Evolutionary conservation across 2,113 vertebrate genomes (phyloP).

Genomic region (Tetraodon nigroviridis): DNA sequence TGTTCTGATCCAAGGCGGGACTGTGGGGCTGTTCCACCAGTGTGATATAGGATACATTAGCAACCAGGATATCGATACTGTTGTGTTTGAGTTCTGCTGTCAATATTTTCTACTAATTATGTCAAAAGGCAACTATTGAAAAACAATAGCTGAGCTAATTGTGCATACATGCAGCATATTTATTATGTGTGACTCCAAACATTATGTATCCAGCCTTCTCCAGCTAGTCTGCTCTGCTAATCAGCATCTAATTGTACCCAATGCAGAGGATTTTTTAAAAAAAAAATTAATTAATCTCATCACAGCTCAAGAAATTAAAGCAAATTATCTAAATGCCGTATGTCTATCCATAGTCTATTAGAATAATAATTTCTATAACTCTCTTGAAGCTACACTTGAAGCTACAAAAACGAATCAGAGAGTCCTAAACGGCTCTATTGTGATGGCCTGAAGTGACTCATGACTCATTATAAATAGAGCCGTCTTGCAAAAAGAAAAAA

Average conservation of each 20-base stretch:
- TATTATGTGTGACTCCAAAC: no score
- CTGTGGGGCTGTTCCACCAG: no score
- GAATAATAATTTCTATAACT: conserved; percentile 12
- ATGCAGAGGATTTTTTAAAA: background rate
- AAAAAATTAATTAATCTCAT: background rate
- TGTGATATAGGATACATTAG: no score
- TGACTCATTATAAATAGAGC: conserved; percentile 35
- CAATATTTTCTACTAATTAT: no score
- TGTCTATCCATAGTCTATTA: background rate
- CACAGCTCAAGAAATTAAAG: no score
- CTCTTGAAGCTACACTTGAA: conserved; percentile 2
- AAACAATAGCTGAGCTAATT: no score
- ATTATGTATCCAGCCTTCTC: no score
- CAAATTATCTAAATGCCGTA: background rate
- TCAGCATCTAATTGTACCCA: background rate
- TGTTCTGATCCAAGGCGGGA: no score
- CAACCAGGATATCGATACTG: no score
- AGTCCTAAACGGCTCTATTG: conserved; percentile 21
- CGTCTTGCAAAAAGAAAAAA: conserved; percentile 4
- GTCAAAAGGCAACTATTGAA: no score
- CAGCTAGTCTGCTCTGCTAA: background rate
- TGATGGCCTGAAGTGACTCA: conserved; percentile 29
- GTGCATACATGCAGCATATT: no score
- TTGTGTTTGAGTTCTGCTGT: no score
- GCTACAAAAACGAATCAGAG: background rate